Percentiles rank a stretch among this genome's conserved stretches.
phyloP scores from a whole-genome alignment of 2,888 invertebrate genomes.

The Phyllotreta striolata region DNA sequence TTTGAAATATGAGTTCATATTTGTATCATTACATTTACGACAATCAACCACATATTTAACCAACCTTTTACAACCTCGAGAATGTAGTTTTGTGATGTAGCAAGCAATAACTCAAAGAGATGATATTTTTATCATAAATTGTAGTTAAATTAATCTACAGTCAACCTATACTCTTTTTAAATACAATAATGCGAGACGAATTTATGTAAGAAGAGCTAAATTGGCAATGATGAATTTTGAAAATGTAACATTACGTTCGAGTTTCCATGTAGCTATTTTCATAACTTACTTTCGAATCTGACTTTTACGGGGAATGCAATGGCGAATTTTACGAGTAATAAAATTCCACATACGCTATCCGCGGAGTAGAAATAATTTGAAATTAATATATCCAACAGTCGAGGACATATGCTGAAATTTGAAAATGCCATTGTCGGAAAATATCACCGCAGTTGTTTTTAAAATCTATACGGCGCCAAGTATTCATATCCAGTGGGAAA shows the following conservation, averaged over 20 bases:
- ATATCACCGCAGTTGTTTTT: constrained; percentile 29
- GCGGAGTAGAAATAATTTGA: constrained; percentile 16
- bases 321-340: constrained; percentile 17
- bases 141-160: no score
- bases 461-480: constrained; percentile 35
- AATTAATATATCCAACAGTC: constrained; percentile 21
- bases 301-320: constrained; percentile 13
- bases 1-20: constrained; percentile 16
- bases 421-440: constrained; percentile 30
- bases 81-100: no score
- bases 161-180: no score
- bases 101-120: no score
- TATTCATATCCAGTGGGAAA: constrained; percentile 30
- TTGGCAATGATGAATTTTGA: no score
- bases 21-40: not conserved
- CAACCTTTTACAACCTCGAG: no score
- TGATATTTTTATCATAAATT: no score
- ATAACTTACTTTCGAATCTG: not conserved
- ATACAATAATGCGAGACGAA: no score
- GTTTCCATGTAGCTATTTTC: no score
- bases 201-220: no score
- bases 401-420: constrained; percentile 28
- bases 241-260: no score
- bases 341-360: constrained; percentile 17
- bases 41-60: no score